Evolutionary conservation across 2,797 vertebrate species (phyloP).

Genomic region (Propithecus perrieri): DNA sequence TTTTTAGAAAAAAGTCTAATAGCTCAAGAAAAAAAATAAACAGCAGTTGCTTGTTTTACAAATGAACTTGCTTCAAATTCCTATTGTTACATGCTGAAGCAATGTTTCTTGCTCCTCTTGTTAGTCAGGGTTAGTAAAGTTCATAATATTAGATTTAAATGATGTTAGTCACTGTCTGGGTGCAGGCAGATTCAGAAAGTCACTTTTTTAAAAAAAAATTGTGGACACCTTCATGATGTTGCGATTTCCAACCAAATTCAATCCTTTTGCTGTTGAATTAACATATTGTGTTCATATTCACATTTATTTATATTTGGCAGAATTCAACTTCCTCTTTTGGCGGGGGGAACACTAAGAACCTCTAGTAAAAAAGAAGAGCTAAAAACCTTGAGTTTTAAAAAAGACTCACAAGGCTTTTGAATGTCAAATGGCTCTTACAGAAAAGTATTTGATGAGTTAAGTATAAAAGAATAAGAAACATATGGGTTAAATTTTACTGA

Average conservation of each 20-base stretch:
- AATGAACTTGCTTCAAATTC: background rate
- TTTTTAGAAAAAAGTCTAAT: conserved; percentile 33
- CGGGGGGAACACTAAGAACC: background rate
- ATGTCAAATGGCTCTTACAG: conserved; percentile 68
- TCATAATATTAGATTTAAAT: conserved; percentile 39
- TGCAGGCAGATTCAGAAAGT: background rate
- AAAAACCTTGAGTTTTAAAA: conserved; percentile 22
- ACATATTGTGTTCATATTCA: conserved; percentile 21
- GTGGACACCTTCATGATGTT: background rate
- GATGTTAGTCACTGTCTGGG: background rate
- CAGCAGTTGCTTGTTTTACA: conserved; percentile 10
- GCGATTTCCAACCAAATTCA: conserved; percentile 47
- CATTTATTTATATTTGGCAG: conserved; percentile 32
- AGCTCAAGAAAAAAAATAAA: background rate
- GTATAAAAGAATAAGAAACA: conserved; percentile 76
- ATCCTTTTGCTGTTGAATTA: conserved; percentile 14
- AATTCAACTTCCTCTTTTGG: conserved; percentile 62
- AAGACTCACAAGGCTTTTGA: conserved; percentile 65
- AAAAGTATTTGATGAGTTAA: conserved; percentile 78
- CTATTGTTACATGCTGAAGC: background rate
- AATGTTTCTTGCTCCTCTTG: background rate
- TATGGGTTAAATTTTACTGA: conserved; percentile 77
- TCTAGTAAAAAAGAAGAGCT: background rate
- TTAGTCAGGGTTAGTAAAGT: background rate
- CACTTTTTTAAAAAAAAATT: background rate